A percentile compares a stretch with the other conserved stretches of the same genome.
These are phyloP conservation scores for Aphelinus certus DNA, from an alignment of 1,140 invertebrate genomes.

Conservation along the genomic window DNA sequence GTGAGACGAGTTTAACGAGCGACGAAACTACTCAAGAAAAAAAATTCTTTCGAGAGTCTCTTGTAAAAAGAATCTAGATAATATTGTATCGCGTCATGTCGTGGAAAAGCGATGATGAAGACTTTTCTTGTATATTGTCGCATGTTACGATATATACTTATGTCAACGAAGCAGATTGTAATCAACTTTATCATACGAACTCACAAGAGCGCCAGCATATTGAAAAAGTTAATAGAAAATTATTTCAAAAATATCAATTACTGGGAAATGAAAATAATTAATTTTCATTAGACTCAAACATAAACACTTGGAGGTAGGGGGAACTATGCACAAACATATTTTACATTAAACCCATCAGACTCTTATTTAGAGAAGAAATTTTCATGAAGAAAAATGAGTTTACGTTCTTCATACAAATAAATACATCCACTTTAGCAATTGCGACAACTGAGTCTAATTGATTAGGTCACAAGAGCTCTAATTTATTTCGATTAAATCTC, in stretches of 20 bases:
- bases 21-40: neutral
- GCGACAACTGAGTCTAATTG: constrained; percentile 5
- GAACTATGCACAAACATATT: no score
- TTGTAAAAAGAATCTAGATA: constrained; percentile 5
- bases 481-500: constrained; percentile 2
- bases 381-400: no score
- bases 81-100: constrained; percentile 5
- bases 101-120: neutral
- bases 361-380: no score
- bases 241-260: no score
- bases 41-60: constrained; percentile 9
- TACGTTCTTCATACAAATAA: neutral
- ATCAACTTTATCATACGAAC: neutral
- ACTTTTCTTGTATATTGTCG: neutral
- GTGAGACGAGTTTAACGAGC: constrained; percentile 23
- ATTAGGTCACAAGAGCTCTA: neutral
- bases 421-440: neutral
- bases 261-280: no score
- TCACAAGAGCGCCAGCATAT: neutral
- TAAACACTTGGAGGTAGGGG: no score
- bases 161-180: neutral
- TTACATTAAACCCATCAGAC: no score
- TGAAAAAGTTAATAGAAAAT: neutral
- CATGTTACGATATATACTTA: no score
- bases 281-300: no score